Evolutionary conservation across 2,797 vertebrate species (phyloP).

Genomic region (Urophycis tenuis): DNA sequence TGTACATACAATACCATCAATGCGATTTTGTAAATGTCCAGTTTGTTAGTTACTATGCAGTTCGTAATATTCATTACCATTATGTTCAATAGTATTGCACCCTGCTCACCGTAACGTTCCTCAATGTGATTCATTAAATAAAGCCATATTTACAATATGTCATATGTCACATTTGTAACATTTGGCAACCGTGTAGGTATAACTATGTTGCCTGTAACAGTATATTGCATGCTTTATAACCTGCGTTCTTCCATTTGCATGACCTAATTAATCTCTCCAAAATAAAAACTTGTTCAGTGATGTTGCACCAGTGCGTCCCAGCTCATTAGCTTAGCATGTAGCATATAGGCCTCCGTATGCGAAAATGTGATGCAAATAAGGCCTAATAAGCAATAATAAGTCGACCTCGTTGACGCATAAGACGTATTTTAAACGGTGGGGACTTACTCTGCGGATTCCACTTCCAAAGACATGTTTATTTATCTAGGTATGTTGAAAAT

Average conservation of each 20-base stretch:
- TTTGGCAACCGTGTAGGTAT: too few species aligned
- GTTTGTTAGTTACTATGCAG: too few species aligned
- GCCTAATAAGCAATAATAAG: background rate
- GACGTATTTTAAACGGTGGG: background rate
- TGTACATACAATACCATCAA: too few species aligned
- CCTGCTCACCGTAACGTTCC: too few species aligned
- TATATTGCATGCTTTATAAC: background rate
- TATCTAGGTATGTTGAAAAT: background rate
- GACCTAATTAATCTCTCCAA: background rate
- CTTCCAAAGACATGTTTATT: slow-evolving; percentile 71
- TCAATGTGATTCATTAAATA: too few species aligned
- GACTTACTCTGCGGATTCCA: slow-evolving; percentile 76
- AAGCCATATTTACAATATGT: too few species aligned
- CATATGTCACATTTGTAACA: too few species aligned
- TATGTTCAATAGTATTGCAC: too few species aligned
- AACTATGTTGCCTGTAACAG: background rate
- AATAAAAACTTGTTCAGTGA: background rate
- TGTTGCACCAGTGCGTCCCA: background rate
- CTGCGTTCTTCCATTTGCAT: background rate
- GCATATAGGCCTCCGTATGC: background rate
- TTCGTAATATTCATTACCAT: too few species aligned
- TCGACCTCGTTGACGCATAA: background rate
- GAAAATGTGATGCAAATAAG: background rate
- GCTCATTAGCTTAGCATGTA: background rate
- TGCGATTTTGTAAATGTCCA: too few species aligned